phyloP scores from a whole-genome alignment of 2,113 vertebrate species.

The Peromyscus leucopus region DNA sequence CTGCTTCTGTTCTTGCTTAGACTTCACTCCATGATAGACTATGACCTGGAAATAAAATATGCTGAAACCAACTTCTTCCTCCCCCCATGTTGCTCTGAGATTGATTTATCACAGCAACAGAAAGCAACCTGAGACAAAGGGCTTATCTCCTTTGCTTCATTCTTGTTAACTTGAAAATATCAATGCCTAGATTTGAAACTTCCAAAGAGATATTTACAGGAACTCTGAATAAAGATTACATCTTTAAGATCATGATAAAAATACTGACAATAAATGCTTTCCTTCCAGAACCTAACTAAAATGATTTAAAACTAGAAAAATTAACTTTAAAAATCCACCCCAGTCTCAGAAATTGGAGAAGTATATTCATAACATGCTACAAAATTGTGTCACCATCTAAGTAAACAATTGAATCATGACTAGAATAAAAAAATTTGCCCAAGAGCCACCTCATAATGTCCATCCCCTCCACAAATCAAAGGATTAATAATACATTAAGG shows the following conservation, averaged over 20 bases:
- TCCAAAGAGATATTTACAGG: background rate
- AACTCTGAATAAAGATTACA: background rate
- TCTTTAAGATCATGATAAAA: background rate
- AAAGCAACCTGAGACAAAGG: background rate
- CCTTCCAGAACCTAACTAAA: background rate
- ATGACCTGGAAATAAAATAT: background rate
- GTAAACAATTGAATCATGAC: background rate
- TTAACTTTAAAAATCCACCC: background rate
- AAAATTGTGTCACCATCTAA: background rate
- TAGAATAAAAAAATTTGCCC: background rate
- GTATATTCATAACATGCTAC: background rate
- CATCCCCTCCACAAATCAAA: background rate
- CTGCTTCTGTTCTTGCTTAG: background rate
- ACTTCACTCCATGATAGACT: background rate
- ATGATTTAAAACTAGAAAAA: background rate
- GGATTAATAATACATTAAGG: background rate
- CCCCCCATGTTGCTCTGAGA: background rate
- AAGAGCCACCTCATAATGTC: background rate
- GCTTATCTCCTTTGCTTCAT: background rate
- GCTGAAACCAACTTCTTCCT: background rate
- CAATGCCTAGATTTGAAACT: constrained; percentile 17
- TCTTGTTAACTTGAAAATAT: constrained; percentile 25
- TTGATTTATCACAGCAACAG: background rate
- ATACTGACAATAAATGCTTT: background rate
- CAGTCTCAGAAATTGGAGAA: background rate